Percentiles rank a stretch among this genome's conserved stretches.
Conservation (phyloP, 2,797 vertebrate genomes). For the Lophius americanus region DNA sequence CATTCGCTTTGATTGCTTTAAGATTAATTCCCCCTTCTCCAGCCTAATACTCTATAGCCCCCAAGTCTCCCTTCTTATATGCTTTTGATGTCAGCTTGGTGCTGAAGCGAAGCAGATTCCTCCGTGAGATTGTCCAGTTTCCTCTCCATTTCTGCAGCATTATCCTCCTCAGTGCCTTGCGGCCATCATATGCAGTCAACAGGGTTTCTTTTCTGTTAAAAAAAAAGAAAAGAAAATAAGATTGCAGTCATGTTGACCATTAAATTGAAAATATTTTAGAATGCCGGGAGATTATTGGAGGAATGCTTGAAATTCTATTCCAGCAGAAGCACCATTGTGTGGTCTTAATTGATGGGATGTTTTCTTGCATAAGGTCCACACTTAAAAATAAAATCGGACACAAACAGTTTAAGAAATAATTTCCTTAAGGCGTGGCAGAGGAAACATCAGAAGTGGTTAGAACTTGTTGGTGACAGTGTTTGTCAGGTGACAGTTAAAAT, state of each 20-base stretch:
- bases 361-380: not conserved
- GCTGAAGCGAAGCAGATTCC: slow-evolving; percentile 39
- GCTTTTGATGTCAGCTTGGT: slow-evolving; percentile 25
- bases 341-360: not conserved
- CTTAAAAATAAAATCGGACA: not conserved
- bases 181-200: slow-evolving; percentile 28
- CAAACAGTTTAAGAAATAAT: slow-evolving; percentile 10
- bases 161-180: slow-evolving; percentile 33
- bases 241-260: slow-evolving; percentile 10
- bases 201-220: slow-evolving; percentile 18
- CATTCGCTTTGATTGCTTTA: not conserved
- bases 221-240: slow-evolving; percentile 10
- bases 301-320: slow-evolving; percentile 1
- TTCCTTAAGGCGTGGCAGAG: not conserved
- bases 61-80: slow-evolving; percentile 8
- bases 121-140: slow-evolving; percentile 53
- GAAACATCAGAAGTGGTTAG: slow-evolving; percentile 13
- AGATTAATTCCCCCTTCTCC: not conserved
- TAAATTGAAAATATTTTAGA: slow-evolving; percentile 14
- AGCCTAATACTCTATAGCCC: not conserved
- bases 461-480: slow-evolving; percentile 32
- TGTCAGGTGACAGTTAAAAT: slow-evolving; percentile 36
- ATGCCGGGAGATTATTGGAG: not conserved
- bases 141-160: slow-evolving; percentile 37
- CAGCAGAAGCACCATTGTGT: not conserved